Conservation (phyloP, 2,113 vertebrate species). For the Lathamus discolor region DNA sequence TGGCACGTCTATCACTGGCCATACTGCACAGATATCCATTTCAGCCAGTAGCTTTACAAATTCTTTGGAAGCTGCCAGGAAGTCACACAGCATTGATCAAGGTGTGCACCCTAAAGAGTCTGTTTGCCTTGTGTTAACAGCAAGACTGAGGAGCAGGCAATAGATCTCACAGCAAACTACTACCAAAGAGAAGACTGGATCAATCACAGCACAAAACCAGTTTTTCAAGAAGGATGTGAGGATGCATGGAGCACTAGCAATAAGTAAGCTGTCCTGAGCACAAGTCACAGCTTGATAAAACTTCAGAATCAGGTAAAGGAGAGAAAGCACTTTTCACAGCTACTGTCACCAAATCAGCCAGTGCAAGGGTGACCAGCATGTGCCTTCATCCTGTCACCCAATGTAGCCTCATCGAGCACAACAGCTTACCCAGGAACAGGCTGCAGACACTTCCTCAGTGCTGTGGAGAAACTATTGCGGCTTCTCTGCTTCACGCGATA, state of each 20-base stretch:
- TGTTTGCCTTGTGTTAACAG: neutral
- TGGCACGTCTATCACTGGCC: neutral
- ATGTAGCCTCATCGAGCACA: fast-evolving
- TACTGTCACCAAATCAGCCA: neutral
- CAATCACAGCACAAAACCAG: neutral
- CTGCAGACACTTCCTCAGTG: neutral
- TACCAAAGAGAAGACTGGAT: neutral
- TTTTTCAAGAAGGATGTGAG: neutral
- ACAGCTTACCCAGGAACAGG: neutral
- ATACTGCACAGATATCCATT: neutral
- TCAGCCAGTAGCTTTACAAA: neutral
- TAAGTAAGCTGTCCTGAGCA: neutral
- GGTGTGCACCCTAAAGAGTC: neutral
- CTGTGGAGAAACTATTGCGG: neutral
- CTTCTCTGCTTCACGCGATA: neutral
- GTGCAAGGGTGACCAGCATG: neutral
- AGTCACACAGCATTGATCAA: neutral
- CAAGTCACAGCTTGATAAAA: neutral
- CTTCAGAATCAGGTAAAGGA: neutral
- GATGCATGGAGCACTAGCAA: neutral
- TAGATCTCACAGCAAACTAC: neutral
- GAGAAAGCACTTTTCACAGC: neutral
- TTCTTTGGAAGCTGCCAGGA: neutral
- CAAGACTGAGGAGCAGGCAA: neutral
- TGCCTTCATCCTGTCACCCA: neutral